Evolutionary conservation across 2,797 vertebrate genomes (phyloP), one percentile per base, ranked within the genome.

Genomic region (Ctenopoma multispine): DNA sequence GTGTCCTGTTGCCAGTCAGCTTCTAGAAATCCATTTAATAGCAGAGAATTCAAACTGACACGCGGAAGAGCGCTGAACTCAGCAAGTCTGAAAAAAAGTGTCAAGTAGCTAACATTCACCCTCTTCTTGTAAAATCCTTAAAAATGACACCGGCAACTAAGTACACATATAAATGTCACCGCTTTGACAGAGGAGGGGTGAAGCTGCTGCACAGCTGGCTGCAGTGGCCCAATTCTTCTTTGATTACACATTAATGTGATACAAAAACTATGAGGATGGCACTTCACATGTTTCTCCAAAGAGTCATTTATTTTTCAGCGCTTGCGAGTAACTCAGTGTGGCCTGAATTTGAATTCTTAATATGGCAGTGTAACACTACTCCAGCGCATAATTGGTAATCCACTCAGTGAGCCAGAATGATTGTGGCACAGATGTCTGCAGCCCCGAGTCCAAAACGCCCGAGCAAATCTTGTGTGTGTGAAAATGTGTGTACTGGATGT

Each of bases 381-480:
- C 90, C 89, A 92, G 91, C 89, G 77, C 93, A 89, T 93, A 92
- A 93, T 91, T 89, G 87, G 51, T 85, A 82, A 90, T 85, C 76
- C 88, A 82, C 78, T 79, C 84, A 67, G 76, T 62, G 87, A 89
- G 81, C 79, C 87, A 84, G 76, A 89, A 86, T 74, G 77, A 91
- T 80, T 72, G 74, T 76, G 75, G 84, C 88, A 83, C 84, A 91
- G 90, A 92, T 90, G 89, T 90, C 85, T 78, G 48, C 64, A 63
- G 71, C 67, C 68, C 50, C 0, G 8, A 63, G 66, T 77, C 68
- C 67, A 76, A 68, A 79, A 53, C 34, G 47, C 17, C 54, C 76
- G 20, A 58, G 71, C 75, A 6, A 15, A 18, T 60, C 18, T 51
- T 47, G 44, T 58, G 31, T 72, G 40, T 41, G 59, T 67, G 50